Conservation (phyloP, 2,797 vertebrate species). For the Sylvilagus floridanus region DNA sequence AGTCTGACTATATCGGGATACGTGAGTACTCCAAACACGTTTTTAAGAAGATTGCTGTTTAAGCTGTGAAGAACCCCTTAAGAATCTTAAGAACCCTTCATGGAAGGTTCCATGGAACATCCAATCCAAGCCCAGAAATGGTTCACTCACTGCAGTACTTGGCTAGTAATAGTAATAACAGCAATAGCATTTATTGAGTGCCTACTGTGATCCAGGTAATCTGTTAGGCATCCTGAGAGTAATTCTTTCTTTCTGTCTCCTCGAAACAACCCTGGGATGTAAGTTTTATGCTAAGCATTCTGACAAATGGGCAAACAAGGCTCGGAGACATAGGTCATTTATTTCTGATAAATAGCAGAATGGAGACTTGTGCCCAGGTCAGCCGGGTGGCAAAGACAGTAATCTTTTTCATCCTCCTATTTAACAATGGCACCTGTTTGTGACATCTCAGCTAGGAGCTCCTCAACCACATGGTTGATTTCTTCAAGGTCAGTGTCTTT, state of each 20-base stretch:
- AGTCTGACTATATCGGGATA: neutral
- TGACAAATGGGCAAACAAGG: neutral
- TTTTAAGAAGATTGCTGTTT: conserved; percentile 3
- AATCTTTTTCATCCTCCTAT: neutral
- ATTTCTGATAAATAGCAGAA: neutral
- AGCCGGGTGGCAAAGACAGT: neutral
- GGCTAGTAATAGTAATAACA: neutral
- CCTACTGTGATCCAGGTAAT: neutral
- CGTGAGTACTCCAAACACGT: neutral
- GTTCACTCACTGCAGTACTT: neutral
- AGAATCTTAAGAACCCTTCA: conserved; percentile 37
- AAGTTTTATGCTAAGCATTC: neutral
- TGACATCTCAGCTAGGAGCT: neutral
- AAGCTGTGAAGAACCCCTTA: conserved; percentile 14
- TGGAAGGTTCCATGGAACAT: neutral
- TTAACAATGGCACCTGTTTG: neutral
- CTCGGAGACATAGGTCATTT: neutral
- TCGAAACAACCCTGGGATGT: neutral
- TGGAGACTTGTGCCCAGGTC: neutral
- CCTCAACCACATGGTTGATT: neutral
- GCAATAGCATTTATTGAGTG: neutral
- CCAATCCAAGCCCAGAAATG: neutral
- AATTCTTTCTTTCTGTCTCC: conserved; percentile 36
- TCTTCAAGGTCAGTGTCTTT: conserved; percentile 17
- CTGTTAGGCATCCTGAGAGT: neutral